Conservation (phyloP, 37 sponge, comb jelly and placozoan genomes). For the Oopsacas minuta region DNA sequence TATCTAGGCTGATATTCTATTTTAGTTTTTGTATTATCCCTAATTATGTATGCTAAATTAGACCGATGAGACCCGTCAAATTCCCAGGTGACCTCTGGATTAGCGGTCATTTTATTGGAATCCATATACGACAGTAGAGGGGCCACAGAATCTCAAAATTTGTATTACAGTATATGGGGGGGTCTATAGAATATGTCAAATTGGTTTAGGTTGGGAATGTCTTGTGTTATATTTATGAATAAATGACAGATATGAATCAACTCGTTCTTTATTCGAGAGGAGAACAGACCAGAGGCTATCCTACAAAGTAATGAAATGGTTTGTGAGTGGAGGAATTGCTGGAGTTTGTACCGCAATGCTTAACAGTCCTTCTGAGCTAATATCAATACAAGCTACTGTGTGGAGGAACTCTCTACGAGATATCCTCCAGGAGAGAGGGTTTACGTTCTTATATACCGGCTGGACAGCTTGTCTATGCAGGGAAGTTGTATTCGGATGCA, state of each 20-base stretch:
- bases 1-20: too few species aligned
- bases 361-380: conserved; percentile 70
- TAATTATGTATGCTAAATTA: too few species aligned
- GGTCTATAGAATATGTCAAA: too few species aligned
- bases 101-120: too few species aligned
- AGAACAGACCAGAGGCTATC: neutral
- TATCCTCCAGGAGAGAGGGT: conserved; percentile 34
- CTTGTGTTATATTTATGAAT: too few species aligned
- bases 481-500: conserved; percentile 60
- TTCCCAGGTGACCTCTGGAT: too few species aligned
- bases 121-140: too few species aligned
- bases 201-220: too few species aligned
- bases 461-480: conserved; percentile 40
- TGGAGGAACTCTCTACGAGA: conserved; percentile 52
- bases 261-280: neutral
- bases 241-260: neutral
- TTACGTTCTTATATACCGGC: conserved; percentile 57
- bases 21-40: too few species aligned
- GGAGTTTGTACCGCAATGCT: conserved; percentile 36
- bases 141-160: too few species aligned
- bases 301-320: conserved; percentile 29
- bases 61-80: too few species aligned
- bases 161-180: too few species aligned
- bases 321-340: conserved; percentile 50
- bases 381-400: conserved; percentile 72